Conservation (phyloP, 2,797 vertebrate species). For the Peromyscus aztecus region DNA sequence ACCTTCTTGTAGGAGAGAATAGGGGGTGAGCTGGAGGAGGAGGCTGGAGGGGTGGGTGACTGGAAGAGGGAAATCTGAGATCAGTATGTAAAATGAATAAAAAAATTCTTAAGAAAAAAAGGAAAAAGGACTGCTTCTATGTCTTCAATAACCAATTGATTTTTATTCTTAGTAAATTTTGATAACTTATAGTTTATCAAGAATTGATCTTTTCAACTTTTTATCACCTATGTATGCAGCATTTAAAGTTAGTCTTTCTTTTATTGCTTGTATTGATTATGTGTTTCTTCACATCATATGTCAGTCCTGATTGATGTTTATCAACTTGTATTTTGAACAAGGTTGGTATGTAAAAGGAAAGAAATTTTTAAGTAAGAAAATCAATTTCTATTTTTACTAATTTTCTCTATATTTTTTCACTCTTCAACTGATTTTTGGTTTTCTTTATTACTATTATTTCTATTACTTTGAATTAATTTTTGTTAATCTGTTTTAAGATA, state of each 20-base stretch:
- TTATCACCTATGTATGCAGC: too few relatives aligned
- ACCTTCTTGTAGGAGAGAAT: too few relatives aligned
- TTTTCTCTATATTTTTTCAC: not conserved
- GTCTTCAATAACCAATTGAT: not conserved
- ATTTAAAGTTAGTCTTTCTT: not conserved
- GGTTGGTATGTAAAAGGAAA: too few relatives aligned
- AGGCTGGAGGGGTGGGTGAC: too few relatives aligned
- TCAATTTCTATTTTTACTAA: not conserved
- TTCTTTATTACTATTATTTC: not conserved
- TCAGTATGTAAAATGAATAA: too few relatives aligned
- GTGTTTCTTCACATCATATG: not conserved
- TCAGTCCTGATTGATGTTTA: not conserved
- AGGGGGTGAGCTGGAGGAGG: too few relatives aligned
- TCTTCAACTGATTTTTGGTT: slow-evolving; percentile 1
- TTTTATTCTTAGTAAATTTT: not conserved
- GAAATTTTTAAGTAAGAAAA: not conserved
- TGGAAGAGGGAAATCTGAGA: too few relatives aligned
- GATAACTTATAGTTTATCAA: not conserved
- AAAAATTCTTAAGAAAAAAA: too few relatives aligned
- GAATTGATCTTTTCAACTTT: not conserved
- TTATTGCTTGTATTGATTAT: not conserved
- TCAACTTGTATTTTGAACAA: not conserved
- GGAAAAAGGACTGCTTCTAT: not conserved
- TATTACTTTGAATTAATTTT: not conserved
- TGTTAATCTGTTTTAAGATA: not conserved